Conservation (phyloP, 2,113 vertebrate genomes). For the Apteryx owenii region DNA sequence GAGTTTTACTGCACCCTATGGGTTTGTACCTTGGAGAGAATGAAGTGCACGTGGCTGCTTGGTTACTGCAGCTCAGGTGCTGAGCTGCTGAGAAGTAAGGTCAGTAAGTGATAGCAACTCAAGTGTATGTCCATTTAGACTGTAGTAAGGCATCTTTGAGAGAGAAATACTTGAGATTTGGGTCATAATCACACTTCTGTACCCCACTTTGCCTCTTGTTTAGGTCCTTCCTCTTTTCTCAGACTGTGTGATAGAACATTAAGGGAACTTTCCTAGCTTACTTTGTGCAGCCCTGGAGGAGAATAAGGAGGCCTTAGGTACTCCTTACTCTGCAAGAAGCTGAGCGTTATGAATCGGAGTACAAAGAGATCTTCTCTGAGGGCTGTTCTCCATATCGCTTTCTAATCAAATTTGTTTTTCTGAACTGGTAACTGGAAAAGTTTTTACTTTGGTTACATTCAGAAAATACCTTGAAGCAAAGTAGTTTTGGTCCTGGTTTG, state of each 20-base stretch:
- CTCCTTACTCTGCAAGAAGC: not conserved
- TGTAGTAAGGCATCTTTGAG: not conserved
- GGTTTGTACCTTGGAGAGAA: not conserved
- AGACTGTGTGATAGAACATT: not conserved
- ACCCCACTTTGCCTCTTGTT: not conserved
- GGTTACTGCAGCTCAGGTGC: not conserved
- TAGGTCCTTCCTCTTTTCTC: not conserved
- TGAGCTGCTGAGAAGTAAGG: not conserved
- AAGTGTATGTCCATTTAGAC: rapidly evolving
- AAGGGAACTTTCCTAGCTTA: not conserved
- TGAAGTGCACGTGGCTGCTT: not conserved
- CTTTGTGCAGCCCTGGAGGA: too few relatives aligned
- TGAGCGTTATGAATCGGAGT: not conserved
- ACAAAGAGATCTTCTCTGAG: not conserved
- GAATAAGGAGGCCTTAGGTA: not conserved
- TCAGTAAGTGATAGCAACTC: not conserved
- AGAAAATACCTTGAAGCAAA: not conserved
- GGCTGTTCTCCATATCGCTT: not conserved
- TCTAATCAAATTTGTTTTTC: not conserved
- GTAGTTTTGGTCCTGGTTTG: not conserved
- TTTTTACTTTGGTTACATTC: not conserved
- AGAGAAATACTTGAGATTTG: not conserved
- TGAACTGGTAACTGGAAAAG: not conserved
- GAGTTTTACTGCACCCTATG: not conserved
- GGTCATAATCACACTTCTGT: not conserved